Percentiles rank a stretch among this genome's conserved stretches.
Evolutionary conservation across 2,797 vertebrate species (phyloP).

Genomic region (Cynopterus sphinx): DNA sequence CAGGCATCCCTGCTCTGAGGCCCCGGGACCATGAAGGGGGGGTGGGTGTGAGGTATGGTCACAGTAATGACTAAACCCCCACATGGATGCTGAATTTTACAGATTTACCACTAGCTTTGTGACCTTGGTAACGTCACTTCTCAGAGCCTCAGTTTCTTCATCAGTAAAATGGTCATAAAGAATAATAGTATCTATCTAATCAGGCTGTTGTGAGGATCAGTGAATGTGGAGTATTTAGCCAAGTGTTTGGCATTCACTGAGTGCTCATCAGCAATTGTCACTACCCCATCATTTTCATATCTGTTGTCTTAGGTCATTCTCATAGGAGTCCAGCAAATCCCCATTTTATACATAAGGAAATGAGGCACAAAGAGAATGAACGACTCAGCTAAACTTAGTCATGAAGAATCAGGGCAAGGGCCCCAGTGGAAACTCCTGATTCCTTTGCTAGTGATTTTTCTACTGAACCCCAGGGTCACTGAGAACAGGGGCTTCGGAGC

Average conservation of each 20-base stretch:
- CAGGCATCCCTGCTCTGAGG: not conserved
- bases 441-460: not conserved
- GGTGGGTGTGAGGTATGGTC: not conserved
- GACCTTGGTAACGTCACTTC: not conserved
- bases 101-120: not conserved
- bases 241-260: not conserved
- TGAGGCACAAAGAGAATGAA: not conserved
- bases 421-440: not conserved
- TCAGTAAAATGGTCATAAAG: not conserved
- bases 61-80: no score
- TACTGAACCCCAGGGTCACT: not conserved
- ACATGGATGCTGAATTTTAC: not conserved
- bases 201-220: not conserved
- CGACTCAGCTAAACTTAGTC: not conserved
- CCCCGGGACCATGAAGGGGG: fast-evolving
- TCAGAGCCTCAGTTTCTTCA: not conserved
- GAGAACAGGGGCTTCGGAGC: not conserved
- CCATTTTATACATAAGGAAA: not conserved
- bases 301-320: not conserved
- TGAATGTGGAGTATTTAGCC: not conserved
- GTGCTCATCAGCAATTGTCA: not conserved
- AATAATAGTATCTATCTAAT: not conserved
- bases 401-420: not conserved
- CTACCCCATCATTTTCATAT: no score
- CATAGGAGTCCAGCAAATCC: not conserved